These are phyloP conservation scores for Zaprionus vittiger DNA, from an alignment of 1,140 invertebrate species.

Conservation along the genomic window DNA sequence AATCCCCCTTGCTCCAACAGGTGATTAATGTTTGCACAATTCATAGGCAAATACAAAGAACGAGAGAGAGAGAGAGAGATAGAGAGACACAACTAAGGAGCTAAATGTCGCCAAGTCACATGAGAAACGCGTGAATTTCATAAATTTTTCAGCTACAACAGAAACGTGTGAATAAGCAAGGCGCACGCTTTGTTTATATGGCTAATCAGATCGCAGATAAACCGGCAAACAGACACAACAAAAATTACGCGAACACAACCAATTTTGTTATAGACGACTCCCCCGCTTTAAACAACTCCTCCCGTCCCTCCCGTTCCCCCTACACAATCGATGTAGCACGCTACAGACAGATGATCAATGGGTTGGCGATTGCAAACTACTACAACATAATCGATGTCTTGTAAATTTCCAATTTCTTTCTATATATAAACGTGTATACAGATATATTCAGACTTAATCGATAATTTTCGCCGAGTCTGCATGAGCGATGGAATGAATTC, in stretches of 20 bases:
- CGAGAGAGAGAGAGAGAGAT: constrained; percentile 10
- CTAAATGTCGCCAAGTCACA: constrained; percentile 53
- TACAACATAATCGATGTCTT: constrained; percentile 16
- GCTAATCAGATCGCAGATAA: constrained; percentile 74
- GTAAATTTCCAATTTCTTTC: constrained; percentile 13
- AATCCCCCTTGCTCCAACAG: constrained; percentile 26
- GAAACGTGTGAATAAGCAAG: constrained; percentile 70
- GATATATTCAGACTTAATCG: constrained; percentile 5
- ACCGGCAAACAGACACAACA: constrained; percentile 48
- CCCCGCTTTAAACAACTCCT: not conserved
- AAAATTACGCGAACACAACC: constrained; percentile 40
- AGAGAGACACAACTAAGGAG: constrained; percentile 13
- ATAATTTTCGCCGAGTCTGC: constrained; percentile 12
- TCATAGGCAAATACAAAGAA: constrained; percentile 37
- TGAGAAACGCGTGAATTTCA: constrained; percentile 73
- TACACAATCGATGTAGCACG: not conserved
- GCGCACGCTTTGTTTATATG: constrained; percentile 63
- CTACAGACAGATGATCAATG: constrained; percentile 50
- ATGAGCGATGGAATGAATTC: constrained; percentile 17
- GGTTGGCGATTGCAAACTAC: not conserved
- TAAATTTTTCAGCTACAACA: constrained; percentile 60
- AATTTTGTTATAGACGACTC: constrained; percentile 1
- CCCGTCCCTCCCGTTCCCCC: not conserved
- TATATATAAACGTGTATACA: constrained; percentile 13
- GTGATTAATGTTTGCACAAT: constrained; percentile 71